These are phyloP conservation scores for Actinopyga echinites DNA, from an alignment of 53 echinoderm and acorn worm species.

Conservation along the genomic window DNA sequence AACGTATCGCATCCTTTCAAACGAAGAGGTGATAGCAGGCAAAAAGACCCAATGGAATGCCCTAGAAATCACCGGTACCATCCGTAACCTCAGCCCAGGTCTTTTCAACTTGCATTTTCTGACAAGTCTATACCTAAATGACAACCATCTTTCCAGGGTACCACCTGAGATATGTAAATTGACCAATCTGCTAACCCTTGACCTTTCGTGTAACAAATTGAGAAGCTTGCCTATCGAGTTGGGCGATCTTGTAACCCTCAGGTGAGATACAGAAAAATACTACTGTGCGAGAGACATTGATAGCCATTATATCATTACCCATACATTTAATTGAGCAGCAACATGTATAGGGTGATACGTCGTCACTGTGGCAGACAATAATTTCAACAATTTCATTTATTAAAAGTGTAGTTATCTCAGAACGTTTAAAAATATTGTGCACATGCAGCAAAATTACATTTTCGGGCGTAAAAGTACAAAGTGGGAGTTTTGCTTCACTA, in stretches of 20 bases:
- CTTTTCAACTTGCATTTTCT: constrained; percentile 86
- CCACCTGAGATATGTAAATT: constrained; percentile 93
- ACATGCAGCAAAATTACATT: too few relatives aligned
- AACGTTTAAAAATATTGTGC: too few relatives aligned
- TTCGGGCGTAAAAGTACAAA: too few relatives aligned
- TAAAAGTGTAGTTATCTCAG: too few relatives aligned
- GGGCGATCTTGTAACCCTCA: constrained; percentile 91
- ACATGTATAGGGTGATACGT: background rate
- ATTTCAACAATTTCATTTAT: too few relatives aligned
- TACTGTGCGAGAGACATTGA: background rate
- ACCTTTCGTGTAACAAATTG: constrained; percentile 94
- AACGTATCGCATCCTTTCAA: constrained; percentile 87
- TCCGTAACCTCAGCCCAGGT: constrained; percentile 94
- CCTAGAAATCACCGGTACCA: constrained; percentile 94
- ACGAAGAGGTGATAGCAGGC: constrained; percentile 92
- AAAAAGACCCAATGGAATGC: constrained; percentile 96
- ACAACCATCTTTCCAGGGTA: constrained; percentile 95
- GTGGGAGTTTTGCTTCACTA: too few relatives aligned
- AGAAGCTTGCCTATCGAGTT: constrained; percentile 91
- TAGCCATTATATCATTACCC: background rate
- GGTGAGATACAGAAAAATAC: constrained; percentile 40
- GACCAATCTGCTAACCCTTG: constrained; percentile 74
- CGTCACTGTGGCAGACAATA: too few relatives aligned
- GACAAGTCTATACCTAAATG: constrained; percentile 90
- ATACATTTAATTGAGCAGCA: constrained; percentile 12